A percentile compares a stretch with the other conserved stretches of the same genome.
Conservation (phyloP, 2,113 vertebrate species). For the Perognathus longimembris region DNA sequence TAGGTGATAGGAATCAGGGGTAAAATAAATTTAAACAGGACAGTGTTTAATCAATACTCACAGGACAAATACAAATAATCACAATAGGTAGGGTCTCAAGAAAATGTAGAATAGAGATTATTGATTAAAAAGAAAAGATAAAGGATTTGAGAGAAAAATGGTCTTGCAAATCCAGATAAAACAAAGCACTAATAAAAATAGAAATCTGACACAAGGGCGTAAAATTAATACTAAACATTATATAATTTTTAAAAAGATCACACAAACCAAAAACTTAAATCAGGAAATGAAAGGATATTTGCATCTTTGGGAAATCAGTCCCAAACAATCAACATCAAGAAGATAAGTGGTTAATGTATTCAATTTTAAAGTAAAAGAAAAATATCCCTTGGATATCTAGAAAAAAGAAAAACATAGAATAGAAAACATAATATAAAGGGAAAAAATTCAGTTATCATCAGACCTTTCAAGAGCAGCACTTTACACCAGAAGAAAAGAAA, state of each 20-base stretch:
- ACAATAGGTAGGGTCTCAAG: not conserved
- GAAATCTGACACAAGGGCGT: not conserved
- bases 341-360: no score
- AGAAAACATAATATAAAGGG: constrained; percentile 22
- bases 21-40: not conserved
- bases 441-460: not conserved
- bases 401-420: not conserved
- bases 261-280: not conserved
- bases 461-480: not conserved
- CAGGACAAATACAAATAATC: not conserved
- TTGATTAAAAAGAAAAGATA: not conserved
- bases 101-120: not conserved
- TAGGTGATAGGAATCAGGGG: not conserved
- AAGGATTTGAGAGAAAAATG: not conserved
- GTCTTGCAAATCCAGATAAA: not conserved
- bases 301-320: not conserved
- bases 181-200: not conserved
- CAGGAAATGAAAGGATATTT: not conserved
- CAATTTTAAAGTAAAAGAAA: not conserved
- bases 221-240: not conserved
- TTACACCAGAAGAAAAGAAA: not conserved
- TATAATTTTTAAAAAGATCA: not conserved
- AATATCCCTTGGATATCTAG: not conserved
- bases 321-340: not conserved
- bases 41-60: not conserved